Conservation (phyloP, 2,797 vertebrate species). For the Melanotaenia maccullochi region DNA sequence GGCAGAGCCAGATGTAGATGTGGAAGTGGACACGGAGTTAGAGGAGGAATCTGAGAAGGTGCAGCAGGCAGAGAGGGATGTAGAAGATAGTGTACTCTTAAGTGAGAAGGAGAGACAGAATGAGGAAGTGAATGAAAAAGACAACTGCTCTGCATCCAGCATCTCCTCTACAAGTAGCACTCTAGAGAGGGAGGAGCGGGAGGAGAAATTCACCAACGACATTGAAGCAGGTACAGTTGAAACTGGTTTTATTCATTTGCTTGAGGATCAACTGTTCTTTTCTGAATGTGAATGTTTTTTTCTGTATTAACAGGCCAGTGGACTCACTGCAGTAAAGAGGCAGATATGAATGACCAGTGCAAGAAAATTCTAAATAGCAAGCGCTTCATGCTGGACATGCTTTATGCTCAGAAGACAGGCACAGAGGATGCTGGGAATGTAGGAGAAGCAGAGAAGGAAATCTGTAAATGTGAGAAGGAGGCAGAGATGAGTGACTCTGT, state of each 20-base stretch:
- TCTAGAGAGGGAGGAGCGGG: constrained; percentile 94
- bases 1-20: constrained; percentile 58
- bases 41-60: constrained; percentile 83
- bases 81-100: constrained; percentile 87
- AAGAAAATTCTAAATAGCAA: constrained; percentile 93
- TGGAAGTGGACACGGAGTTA: constrained; percentile 74
- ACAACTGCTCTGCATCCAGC: constrained; percentile 98
- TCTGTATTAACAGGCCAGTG: constrained; percentile 85
- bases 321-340: constrained; percentile 85
- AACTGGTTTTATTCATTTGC: neutral
- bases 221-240: constrained; percentile 85
- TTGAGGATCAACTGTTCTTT: neutral
- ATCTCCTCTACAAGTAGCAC: constrained; percentile 98
- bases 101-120: constrained; percentile 98
- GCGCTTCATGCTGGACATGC: constrained; percentile 97
- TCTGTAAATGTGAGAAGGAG: constrained; percentile 81
- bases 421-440: constrained; percentile 79
- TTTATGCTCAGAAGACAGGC: constrained; percentile 90
- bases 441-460: constrained; percentile 79
- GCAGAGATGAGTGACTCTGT: constrained; percentile 80
- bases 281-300: constrained; percentile 11
- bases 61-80: constrained; percentile 83
- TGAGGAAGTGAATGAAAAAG: constrained; percentile 97
- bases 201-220: constrained; percentile 88
- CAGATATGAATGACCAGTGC: constrained; percentile 88